Percentiles rank a stretch among this genome's conserved stretches.
These are phyloP conservation scores for Andrena dorsata DNA, from an alignment of 2,888 invertebrate genomes.

Conservation along the genomic window DNA sequence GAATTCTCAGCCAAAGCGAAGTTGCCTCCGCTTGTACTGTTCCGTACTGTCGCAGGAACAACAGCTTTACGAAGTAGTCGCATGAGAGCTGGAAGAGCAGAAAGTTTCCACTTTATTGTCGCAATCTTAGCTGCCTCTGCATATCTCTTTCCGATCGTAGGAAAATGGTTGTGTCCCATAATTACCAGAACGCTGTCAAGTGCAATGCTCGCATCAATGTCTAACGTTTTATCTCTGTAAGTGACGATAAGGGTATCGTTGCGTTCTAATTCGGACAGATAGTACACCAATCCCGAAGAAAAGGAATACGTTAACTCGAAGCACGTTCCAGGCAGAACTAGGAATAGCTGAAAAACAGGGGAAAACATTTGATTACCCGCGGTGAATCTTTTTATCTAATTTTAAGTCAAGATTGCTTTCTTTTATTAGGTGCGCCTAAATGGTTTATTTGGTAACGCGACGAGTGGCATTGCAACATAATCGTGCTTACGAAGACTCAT, in stretches of 20 bases:
- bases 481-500: no score
- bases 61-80: slow-evolving; percentile 6
- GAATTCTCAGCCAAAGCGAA: background rate
- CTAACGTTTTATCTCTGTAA: slow-evolving; percentile 16
- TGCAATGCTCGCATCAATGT: slow-evolving; percentile 12
- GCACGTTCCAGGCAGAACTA: background rate
- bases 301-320: slow-evolving; percentile 12
- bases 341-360: background rate
- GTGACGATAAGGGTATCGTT: background rate
- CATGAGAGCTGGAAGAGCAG: background rate
- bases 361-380: background rate
- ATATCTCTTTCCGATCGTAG: no score
- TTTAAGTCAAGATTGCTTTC: no score
- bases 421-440: no score
- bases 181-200: slow-evolving; percentile 42
- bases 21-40: background rate
- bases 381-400: background rate
- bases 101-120: background rate
- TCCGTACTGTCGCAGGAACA: background rate
- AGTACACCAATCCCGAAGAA: slow-evolving; percentile 16
- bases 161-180: no score
- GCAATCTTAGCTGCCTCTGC: no score
- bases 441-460: no score
- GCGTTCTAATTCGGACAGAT: slow-evolving; percentile 27
- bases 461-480: no score